Percentiles rank a stretch among this genome's conserved stretches.
Evolutionary conservation across 2,888 invertebrate species (phyloP).

Genomic region (Zygaena filipendulae): DNA sequence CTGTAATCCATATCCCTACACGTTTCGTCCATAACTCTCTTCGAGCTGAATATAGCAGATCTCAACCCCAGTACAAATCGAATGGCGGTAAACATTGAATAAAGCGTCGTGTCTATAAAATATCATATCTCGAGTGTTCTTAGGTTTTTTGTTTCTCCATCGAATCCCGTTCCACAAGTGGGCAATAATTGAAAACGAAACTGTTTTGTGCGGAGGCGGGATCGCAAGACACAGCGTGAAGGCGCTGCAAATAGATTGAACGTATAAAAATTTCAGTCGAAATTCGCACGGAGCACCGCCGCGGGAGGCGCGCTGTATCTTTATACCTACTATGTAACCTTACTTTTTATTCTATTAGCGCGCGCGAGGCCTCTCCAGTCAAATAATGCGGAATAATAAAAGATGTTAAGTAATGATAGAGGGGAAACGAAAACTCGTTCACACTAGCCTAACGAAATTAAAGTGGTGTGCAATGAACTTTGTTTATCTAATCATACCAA

Average conservation of each 20-base stretch:
- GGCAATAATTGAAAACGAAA: slow-evolving; percentile 69
- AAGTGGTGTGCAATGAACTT: slow-evolving; percentile 44
- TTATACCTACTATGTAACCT: slow-evolving; percentile 68
- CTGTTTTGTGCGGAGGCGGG: slow-evolving; percentile 55
- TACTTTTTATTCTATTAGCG: slow-evolving; percentile 69
- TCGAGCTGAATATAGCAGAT: slow-evolving; percentile 60
- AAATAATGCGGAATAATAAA: slow-evolving; percentile 67
- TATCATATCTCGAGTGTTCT: slow-evolving; percentile 60
- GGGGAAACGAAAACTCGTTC: slow-evolving; percentile 47
- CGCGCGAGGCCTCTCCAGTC: slow-evolving; percentile 61
- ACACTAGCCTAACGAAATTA: slow-evolving; percentile 53
- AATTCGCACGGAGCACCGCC: slow-evolving; percentile 61
- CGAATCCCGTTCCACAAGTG: slow-evolving; percentile 65
- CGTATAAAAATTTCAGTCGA: slow-evolving; percentile 67
- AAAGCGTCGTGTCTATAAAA: slow-evolving; percentile 62
- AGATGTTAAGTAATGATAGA: slow-evolving; percentile 66
- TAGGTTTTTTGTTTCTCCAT: slow-evolving; percentile 53
- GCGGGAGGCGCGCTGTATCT: slow-evolving; percentile 63
- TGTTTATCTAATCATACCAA: too few relatives aligned
- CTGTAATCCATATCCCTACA: slow-evolving; percentile 41
- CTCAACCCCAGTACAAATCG: slow-evolving; percentile 58
- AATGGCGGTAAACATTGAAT: slow-evolving; percentile 61
- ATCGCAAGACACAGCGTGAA: slow-evolving; percentile 63
- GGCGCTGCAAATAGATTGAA: slow-evolving; percentile 66
- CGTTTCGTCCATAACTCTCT: slow-evolving; percentile 65